Percentiles rank a stretch among this genome's conserved stretches.
phyloP scores from a whole-genome alignment of 1,140 invertebrate species.

The Heliconius hermathena region DNA sequence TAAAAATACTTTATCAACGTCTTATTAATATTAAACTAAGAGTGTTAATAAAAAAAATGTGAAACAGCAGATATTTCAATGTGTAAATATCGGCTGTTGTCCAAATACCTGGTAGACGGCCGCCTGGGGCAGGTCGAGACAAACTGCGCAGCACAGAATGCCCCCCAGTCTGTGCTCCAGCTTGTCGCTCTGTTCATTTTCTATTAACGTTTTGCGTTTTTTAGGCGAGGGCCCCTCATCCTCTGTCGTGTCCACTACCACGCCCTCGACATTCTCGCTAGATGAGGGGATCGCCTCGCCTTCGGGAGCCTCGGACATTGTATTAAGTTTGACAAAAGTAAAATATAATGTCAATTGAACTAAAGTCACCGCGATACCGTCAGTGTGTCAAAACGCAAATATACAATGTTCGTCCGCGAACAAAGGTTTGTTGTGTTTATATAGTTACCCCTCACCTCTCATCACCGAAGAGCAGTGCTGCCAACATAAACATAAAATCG shows the following conservation, averaged over 20 bases:
- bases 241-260: conserved; percentile 45
- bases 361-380: conserved; percentile 21
- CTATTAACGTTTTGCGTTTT: conserved; percentile 75
- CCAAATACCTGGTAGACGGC: conserved; percentile 95
- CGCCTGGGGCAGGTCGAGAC: conserved; percentile 94
- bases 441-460: conserved; percentile 21
- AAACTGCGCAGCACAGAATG: conserved; percentile 96
- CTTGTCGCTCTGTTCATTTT: conserved; percentile 84
- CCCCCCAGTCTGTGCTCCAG: conserved; percentile 95
- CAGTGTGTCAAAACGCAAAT: conserved; percentile 21
- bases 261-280: conserved; percentile 47
- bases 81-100: conserved; percentile 70
- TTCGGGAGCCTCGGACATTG: conserved; percentile 65
- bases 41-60: conserved; percentile 64
- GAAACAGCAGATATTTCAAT: conserved; percentile 64
- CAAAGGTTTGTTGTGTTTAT: conserved; percentile 52
- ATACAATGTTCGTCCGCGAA: conserved; percentile 41
- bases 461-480: not conserved
- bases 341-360: conserved; percentile 24
- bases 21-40: conserved; percentile 13
- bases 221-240: conserved; percentile 73
- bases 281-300: conserved; percentile 62
- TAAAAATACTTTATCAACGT: not conserved
- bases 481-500: not conserved
- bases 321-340: conserved; percentile 34